Conservation (phyloP, 2,797 vertebrate species). For the Rhodeus uyekii region DNA sequence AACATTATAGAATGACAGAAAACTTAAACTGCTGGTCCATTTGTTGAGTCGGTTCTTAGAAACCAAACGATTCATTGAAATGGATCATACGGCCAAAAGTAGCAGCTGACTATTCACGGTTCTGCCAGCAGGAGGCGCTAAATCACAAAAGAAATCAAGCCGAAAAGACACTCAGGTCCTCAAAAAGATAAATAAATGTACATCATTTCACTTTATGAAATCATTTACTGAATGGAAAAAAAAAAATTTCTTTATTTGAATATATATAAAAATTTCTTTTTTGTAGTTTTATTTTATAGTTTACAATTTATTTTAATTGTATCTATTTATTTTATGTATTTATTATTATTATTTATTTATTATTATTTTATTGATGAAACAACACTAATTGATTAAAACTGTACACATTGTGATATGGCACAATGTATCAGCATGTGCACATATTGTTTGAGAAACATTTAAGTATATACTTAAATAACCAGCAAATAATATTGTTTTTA, state of each 20-base stretch:
- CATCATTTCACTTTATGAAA: neutral
- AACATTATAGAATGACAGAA: neutral
- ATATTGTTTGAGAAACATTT: neutral
- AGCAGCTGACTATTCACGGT: neutral
- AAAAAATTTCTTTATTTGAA: no score
- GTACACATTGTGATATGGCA: neutral
- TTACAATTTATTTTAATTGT: no score
- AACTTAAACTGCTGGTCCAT: no score
- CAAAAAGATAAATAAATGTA: neutral
- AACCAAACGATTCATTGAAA: neutral
- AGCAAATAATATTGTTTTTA: neutral
- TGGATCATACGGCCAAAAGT: neutral
- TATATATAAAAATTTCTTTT: no score
- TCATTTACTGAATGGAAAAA: neutral
- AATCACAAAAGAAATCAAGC: neutral
- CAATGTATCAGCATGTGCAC: neutral
- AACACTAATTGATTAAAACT: neutral
- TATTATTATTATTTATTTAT: neutral
- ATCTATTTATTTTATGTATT: no score
- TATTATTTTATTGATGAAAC: neutral
- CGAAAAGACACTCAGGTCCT: no score
- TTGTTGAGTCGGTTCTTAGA: neutral
- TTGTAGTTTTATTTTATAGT: no score
- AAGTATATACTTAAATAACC: neutral
- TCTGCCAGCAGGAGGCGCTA: slow-evolving; percentile 25